A percentile compares a stretch with the other conserved stretches of the same genome.
Conservation (phyloP, 2,888 invertebrate species). For the Mesoligia furuncula region DNA sequence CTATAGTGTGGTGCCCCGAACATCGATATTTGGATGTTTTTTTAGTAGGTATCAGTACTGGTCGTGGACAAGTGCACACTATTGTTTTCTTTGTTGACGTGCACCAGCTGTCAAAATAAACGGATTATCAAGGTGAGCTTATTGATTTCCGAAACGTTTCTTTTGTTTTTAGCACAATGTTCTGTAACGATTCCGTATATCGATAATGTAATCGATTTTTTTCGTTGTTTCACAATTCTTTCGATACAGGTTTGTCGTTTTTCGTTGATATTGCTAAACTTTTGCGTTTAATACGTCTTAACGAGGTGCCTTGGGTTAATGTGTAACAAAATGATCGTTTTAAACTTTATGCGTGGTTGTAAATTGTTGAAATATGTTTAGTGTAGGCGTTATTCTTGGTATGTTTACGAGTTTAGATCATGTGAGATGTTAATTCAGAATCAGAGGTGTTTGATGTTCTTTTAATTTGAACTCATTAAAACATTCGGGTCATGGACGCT, state of each 20-base stretch:
- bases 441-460: constrained; percentile 57
- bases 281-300: constrained; percentile 49
- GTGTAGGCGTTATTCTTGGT: constrained; percentile 64
- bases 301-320: constrained; percentile 59
- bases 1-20: constrained; percentile 32
- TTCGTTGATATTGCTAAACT: constrained; percentile 48
- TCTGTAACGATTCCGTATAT: constrained; percentile 31
- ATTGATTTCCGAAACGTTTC: constrained; percentile 73
- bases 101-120: constrained; percentile 86
- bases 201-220: constrained; percentile 37
- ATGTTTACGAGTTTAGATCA: constrained; percentile 49
- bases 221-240: constrained; percentile 33
- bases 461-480: constrained; percentile 59
- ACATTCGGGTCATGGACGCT: constrained; percentile 63
- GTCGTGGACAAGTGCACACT: constrained; percentile 59
- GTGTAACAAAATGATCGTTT: constrained; percentile 71
- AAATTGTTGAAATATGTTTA: constrained; percentile 73
- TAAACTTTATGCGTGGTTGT: constrained; percentile 71
- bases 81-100: constrained; percentile 81
- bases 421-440: constrained; percentile 45
- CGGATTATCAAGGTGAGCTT: constrained; percentile 83
- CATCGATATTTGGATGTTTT: constrained; percentile 28
- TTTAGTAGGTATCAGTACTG: constrained; percentile 9
- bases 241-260: constrained; percentile 49
- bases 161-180: constrained; percentile 63